phyloP scores from a whole-genome alignment of 2,797 vertebrate species.

The Leptatherina wallacei region DNA sequence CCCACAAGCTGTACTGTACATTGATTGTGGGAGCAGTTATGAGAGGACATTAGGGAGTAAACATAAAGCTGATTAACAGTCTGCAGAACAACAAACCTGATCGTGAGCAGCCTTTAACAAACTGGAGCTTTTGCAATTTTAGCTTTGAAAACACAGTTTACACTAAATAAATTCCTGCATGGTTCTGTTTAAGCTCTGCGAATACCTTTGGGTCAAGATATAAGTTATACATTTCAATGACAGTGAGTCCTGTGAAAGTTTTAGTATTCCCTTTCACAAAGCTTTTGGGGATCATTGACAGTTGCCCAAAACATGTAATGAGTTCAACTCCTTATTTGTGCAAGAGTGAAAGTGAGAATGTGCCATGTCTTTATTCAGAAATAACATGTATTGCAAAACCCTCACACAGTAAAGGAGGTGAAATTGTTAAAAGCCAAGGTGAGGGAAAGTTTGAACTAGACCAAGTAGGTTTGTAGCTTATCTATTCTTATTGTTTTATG shows the following conservation, averaged over 20 bases:
- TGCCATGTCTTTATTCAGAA: background rate
- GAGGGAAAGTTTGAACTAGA: background rate
- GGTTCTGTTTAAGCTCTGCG: no score
- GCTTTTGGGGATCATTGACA: background rate
- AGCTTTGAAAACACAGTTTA: no score
- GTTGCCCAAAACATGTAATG: background rate
- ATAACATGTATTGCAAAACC: background rate
- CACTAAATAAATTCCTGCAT: no score
- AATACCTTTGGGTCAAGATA: background rate
- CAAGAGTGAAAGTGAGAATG: background rate
- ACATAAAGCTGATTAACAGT: background rate
- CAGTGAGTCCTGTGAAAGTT: no score
- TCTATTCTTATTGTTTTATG: background rate
- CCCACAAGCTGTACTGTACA: background rate
- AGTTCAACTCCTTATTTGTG: background rate
- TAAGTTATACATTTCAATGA: background rate
- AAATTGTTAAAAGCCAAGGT: background rate
- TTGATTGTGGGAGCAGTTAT: background rate
- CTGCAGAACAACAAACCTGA: no score
- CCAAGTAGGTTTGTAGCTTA: background rate
- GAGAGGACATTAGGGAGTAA: background rate
- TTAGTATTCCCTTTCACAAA: no score
- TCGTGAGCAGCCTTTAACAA: no score
- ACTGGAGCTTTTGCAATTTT: no score
- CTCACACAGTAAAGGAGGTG: background rate